Conservation (phyloP, 2,797 vertebrate genomes). For the Thalassophryne amazonica region DNA sequence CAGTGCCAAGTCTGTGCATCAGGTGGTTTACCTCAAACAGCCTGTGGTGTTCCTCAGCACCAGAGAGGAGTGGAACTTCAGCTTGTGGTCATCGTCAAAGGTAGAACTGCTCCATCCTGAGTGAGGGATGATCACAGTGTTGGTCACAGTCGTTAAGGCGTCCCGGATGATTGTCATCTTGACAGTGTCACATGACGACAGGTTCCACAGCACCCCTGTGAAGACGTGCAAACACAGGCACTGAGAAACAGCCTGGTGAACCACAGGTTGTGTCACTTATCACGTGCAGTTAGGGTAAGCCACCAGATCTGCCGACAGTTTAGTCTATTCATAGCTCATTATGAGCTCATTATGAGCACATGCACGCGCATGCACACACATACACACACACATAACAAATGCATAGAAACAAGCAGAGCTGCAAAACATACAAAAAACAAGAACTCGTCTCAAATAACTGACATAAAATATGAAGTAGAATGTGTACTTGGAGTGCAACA, state of each 20-base stretch:
- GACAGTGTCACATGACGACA: constrained; percentile 94
- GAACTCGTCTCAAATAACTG: constrained; percentile 26
- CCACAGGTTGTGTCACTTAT: constrained; percentile 46
- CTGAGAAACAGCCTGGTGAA: constrained; percentile 9
- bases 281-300: constrained; percentile 35
- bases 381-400: no score
- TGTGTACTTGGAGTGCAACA: no score
- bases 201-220: constrained; percentile 96
- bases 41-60: constrained; percentile 95
- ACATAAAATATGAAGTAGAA: constrained; percentile 52
- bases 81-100: constrained; percentile 95
- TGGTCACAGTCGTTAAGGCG: constrained; percentile 91
- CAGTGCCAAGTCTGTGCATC: constrained; percentile 69
- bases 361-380: not conserved
- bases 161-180: constrained; percentile 99
- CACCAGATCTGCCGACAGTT: not conserved
- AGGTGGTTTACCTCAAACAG: constrained; percentile 90
- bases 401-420: constrained; percentile 2
- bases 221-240: constrained; percentile 13
- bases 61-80: constrained; percentile 96
- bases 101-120: constrained; percentile 95
- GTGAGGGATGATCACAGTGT: constrained; percentile 97
- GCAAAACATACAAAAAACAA: constrained; percentile 14
- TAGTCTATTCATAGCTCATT: constrained; percentile 35
- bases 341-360: constrained; percentile 11